Evolutionary conservation across 2,113 vertebrate genomes (phyloP).

Genomic region (Plestiodon gilberti): DNA sequence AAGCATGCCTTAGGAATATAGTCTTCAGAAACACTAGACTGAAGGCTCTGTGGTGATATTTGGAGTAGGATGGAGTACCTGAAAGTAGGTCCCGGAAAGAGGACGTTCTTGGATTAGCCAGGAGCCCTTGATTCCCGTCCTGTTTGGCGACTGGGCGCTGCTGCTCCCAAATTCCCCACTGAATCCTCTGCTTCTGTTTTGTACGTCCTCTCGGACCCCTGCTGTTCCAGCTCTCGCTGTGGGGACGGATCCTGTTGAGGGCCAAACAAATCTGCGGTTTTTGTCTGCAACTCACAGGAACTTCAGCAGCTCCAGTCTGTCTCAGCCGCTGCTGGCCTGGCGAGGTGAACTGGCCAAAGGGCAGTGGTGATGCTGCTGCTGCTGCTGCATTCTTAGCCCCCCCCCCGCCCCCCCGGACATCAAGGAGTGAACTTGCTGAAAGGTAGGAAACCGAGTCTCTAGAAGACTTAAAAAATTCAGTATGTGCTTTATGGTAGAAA

Average conservation of each 20-base stretch:
- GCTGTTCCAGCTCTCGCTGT: too few species aligned
- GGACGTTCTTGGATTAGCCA: too few species aligned
- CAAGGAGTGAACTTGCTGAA: not conserved
- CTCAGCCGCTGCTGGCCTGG: too few species aligned
- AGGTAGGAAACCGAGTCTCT: not conserved
- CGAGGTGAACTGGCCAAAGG: not conserved
- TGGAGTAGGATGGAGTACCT: too few species aligned
- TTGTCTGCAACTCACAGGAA: not conserved
- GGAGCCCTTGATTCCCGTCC: too few species aligned
- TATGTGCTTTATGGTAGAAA: not conserved
- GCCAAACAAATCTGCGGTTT: not conserved
- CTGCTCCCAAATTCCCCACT: not conserved
- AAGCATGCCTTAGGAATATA: too few species aligned
- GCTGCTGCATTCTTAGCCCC: not conserved
- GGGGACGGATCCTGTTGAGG: not conserved
- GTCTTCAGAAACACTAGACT: too few species aligned
- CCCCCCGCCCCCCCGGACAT: not conserved
- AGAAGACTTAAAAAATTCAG: not conserved
- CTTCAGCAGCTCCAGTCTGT: too few species aligned
- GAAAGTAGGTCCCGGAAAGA: too few species aligned
- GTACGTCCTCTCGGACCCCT: too few species aligned
- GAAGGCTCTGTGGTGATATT: too few species aligned
- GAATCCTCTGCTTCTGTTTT: not conserved
- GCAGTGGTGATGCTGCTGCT: not conserved
- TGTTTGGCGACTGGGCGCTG: too few species aligned